A percentile compares a stretch with the other conserved stretches of the same genome.
These are phyloP conservation scores for Lasioglossum lativentre DNA, from an alignment of 2,888 invertebrate species.

Conservation along the genomic window DNA sequence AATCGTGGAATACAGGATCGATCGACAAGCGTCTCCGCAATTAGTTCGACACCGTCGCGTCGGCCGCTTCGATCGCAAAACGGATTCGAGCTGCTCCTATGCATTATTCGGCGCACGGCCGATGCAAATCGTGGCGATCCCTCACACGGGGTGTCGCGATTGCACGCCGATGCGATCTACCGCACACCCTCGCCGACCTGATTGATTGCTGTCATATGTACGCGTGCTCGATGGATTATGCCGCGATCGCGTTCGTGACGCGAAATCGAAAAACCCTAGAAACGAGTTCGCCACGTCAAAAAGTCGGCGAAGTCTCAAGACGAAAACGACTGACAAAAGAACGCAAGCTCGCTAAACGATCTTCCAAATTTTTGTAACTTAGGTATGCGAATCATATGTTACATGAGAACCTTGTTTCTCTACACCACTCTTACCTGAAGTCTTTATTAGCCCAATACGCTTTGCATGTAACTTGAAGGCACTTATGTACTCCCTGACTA, in stretches of 20 bases:
- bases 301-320: background rate
- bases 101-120: constrained; percentile 80
- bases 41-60: constrained; percentile 58
- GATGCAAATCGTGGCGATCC: constrained; percentile 80
- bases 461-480: too few relatives aligned
- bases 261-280: constrained; percentile 67
- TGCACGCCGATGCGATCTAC: constrained; percentile 72
- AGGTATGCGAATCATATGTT: background rate
- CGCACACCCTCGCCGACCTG: constrained; percentile 68
- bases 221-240: constrained; percentile 73
- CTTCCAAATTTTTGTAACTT: background rate
- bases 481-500: too few relatives aligned
- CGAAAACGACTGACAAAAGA: background rate
- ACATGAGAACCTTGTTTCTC: background rate
- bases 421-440: too few relatives aligned
- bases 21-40: constrained; percentile 43
- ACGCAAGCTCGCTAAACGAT: background rate
- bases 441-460: too few relatives aligned
- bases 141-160: constrained; percentile 68
- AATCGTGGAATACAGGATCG: constrained; percentile 15
- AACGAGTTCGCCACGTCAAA: background rate
- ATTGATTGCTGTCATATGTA: constrained; percentile 80
- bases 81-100: constrained; percentile 55
- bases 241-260: constrained; percentile 77
- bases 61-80: constrained; percentile 42